Conservation (phyloP, 2,888 invertebrate species). For the Brenthis hecate region DNA sequence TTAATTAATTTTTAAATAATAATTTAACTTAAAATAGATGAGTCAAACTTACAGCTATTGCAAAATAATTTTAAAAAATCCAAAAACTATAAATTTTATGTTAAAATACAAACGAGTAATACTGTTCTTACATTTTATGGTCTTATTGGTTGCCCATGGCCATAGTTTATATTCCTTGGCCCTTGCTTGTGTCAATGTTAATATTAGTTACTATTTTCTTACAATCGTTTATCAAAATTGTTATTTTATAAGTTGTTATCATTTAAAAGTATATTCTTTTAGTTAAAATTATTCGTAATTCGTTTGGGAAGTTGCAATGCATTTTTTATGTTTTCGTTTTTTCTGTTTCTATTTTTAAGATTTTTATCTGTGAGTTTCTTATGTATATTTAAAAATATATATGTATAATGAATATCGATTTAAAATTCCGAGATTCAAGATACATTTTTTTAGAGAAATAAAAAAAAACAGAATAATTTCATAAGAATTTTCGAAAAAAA, state of each 20-base stretch:
- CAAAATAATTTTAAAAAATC: too few species aligned
- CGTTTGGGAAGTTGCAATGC: constrained; percentile 32
- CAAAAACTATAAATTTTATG: neutral
- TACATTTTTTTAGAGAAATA: too few species aligned
- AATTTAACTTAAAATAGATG: too few species aligned
- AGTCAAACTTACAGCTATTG: neutral
- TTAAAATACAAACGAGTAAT: neutral
- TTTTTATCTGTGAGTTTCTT: constrained; percentile 10
- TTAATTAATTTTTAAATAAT: too few species aligned
- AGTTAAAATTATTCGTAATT: constrained; percentile 31
- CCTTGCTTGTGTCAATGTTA: neutral
- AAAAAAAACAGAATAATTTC: neutral
- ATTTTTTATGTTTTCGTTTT: constrained; percentile 27
- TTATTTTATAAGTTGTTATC: constrained; percentile 32
- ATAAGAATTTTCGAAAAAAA: neutral
- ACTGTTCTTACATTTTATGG: neutral
- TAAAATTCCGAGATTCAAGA: too few species aligned
- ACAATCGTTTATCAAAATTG: constrained; percentile 26
- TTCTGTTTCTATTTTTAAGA: constrained; percentile 32
- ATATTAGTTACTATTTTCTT: constrained; percentile 18
- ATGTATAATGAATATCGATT: neutral
- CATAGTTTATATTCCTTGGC: constrained; percentile 4
- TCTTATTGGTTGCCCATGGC: constrained; percentile 4
- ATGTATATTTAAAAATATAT: constrained; percentile 1
- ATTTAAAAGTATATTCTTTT: constrained; percentile 28